These are phyloP conservation scores for Anolis carolinensis DNA, from an alignment of 2,113 vertebrate genomes.

Conservation along the genomic window DNA sequence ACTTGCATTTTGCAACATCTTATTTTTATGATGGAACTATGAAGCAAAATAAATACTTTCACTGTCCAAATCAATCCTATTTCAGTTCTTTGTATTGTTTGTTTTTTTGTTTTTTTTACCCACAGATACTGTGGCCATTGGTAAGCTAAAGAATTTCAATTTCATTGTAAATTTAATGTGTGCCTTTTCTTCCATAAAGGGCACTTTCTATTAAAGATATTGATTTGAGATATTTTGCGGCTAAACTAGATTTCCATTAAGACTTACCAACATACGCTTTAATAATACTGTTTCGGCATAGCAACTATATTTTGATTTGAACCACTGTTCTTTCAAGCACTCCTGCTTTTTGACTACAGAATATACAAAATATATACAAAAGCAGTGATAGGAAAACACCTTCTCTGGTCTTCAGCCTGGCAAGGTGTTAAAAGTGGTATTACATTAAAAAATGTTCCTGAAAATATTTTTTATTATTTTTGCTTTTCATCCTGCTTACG, in stretches of 20 bases:
- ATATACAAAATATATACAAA: conserved; percentile 1
- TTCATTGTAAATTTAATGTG: background rate
- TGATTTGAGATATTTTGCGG: background rate
- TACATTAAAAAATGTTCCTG: background rate
- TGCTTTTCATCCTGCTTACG: background rate
- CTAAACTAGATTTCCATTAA: conserved; percentile 11
- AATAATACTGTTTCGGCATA: background rate
- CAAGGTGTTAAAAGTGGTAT: background rate
- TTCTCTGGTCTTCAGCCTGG: background rate
- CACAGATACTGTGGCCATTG: background rate
- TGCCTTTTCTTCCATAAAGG: conserved; percentile 4
- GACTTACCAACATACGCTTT: background rate
- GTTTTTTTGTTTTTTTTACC: background rate
- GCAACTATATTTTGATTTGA: conserved; percentile 2
- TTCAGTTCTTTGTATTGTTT: background rate
- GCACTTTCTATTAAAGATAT: conserved; percentile 1
- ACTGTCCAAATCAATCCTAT: background rate
- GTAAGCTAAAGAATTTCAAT: background rate
- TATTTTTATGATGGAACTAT: background rate
- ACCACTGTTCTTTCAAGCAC: background rate
- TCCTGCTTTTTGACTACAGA: conserved; percentile 6
- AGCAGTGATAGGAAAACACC: background rate
- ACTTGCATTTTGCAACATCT: background rate
- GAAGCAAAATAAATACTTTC: background rate
- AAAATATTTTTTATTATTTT: too few relatives aligned